phyloP scores from a whole-genome alignment of 2,797 vertebrate genomes.

The Malacoctenus gilli region DNA sequence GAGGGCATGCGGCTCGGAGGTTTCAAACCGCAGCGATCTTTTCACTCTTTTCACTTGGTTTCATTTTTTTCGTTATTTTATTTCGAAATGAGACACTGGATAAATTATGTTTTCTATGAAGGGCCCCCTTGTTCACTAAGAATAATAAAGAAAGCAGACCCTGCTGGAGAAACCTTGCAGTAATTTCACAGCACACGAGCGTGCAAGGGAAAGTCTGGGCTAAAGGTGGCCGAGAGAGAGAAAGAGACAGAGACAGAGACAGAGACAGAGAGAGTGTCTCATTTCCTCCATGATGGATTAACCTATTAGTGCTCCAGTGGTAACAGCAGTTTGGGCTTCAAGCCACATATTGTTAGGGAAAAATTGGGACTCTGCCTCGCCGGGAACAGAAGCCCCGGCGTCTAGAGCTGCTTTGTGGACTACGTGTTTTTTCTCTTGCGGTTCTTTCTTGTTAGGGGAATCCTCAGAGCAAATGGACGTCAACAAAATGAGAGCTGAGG shows the following conservation, averaged over 20 bases:
- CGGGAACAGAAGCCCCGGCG: too few relatives aligned
- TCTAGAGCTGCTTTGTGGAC: too few relatives aligned
- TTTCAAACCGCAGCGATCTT: conserved; percentile 77
- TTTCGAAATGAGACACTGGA: conserved; percentile 75
- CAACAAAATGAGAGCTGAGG: too few relatives aligned
- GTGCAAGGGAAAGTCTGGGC: conserved; percentile 52
- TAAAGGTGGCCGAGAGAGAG: conserved; percentile 38
- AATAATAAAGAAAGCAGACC: conserved; percentile 77
- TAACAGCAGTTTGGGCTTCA: conserved; percentile 69
- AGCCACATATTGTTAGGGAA: too few relatives aligned
- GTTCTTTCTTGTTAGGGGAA: too few relatives aligned
- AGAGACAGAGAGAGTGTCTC: conserved; percentile 54
- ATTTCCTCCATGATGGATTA: conserved; percentile 77
- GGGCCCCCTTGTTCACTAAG: conserved; percentile 73
- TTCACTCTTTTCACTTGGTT: conserved; percentile 53
- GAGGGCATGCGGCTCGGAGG: conserved; percentile 75
- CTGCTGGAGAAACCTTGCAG: conserved; percentile 63
- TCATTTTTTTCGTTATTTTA: conserved; percentile 60
- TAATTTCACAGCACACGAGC: conserved; percentile 56
- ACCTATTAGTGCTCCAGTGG: conserved; percentile 67
- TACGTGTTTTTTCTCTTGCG: too few relatives aligned
- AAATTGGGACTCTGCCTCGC: too few relatives aligned
- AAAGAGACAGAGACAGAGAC: conserved; percentile 27
- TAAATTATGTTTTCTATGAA: conserved; percentile 73
- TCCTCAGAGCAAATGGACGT: too few relatives aligned